These are phyloP conservation scores for Lates calcarifer DNA, from an alignment of 2,113 vertebrate genomes.

Conservation along the genomic window DNA sequence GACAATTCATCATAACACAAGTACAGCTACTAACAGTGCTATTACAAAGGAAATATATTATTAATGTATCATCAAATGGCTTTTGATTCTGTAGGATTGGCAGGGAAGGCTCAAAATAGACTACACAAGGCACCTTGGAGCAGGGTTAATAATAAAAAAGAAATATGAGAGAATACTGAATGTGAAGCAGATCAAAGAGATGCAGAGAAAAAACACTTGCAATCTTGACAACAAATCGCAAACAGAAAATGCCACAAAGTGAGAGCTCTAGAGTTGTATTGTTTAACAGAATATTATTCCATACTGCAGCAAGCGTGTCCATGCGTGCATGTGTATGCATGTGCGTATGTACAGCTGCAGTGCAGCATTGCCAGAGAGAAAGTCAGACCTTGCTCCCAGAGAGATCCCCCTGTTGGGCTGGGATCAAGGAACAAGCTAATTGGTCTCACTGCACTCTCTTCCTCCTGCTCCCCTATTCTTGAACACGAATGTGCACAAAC, in stretches of 20 bases:
- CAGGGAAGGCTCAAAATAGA: conserved; percentile 56
- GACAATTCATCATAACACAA: conserved; percentile 3
- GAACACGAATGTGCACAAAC: background rate
- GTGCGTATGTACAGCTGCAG: conserved; percentile 27
- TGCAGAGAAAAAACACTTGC: background rate
- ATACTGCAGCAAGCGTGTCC: conserved; percentile 14
- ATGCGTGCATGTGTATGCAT: background rate
- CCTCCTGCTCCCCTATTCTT: conserved; percentile 15
- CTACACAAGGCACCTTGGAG: conserved; percentile 14
- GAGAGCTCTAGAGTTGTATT: background rate
- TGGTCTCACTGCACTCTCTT: conserved; percentile 64
- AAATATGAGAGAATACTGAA: conserved; percentile 15
- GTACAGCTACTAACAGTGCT: background rate
- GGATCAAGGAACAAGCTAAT: conserved; percentile 64
- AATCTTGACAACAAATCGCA: conserved; percentile 46
- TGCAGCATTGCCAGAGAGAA: conserved; percentile 29
- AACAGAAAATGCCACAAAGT: conserved; percentile 39
- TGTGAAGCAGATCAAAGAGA: conserved; percentile 57
- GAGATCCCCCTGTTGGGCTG: conserved; percentile 30
- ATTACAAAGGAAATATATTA: conserved; percentile 34
- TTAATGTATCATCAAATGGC: conserved; percentile 47
- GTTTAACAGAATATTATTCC: conserved; percentile 28
- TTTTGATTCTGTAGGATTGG: conserved; percentile 42
- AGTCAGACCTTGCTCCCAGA: conserved; percentile 41
- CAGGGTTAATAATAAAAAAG: conserved; percentile 8